These are phyloP conservation scores for Acanthopleura granulata DNA, from an alignment of 2,888 invertebrate species.

Conservation along the genomic window DNA sequence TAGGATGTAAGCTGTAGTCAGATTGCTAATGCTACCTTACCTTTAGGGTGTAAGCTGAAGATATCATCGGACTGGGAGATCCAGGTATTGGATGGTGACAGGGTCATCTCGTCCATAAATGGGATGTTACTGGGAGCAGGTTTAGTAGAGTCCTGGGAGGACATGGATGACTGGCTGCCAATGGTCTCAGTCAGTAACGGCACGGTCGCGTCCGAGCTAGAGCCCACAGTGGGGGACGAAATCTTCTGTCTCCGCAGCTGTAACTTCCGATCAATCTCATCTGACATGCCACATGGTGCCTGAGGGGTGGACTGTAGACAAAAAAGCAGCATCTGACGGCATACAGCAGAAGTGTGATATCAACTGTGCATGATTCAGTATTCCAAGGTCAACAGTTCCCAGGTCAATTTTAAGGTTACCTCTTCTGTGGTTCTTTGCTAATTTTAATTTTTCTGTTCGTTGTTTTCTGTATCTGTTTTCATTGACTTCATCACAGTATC, in stretches of 20 bases:
- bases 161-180: neutral
- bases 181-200: neutral
- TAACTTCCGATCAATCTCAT: neutral
- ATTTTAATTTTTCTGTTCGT: too few relatives aligned
- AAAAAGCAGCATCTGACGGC: too few relatives aligned
- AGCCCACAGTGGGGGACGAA: constrained; percentile 3
- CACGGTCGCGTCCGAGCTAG: neutral
- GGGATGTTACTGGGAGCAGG: constrained; percentile 12
- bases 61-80: neutral
- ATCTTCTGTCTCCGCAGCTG: constrained; percentile 5
- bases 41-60: neutral
- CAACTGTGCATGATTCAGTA: too few relatives aligned
- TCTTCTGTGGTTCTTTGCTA: too few relatives aligned
- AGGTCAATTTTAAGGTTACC: too few relatives aligned
- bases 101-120: neutral
- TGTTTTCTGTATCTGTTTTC: too few relatives aligned
- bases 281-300: neutral
- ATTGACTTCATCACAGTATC: too few relatives aligned
- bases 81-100: neutral
- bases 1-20: too few relatives aligned
- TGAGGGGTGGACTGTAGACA: too few relatives aligned
- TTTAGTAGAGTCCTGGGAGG: neutral
- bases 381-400: too few relatives aligned
- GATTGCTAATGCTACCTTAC: neutral
- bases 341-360: too few relatives aligned